Base-by-base conservation (phyloP, 2,113 vertebrate genomes). In the Ciconia stormi region DNA sequence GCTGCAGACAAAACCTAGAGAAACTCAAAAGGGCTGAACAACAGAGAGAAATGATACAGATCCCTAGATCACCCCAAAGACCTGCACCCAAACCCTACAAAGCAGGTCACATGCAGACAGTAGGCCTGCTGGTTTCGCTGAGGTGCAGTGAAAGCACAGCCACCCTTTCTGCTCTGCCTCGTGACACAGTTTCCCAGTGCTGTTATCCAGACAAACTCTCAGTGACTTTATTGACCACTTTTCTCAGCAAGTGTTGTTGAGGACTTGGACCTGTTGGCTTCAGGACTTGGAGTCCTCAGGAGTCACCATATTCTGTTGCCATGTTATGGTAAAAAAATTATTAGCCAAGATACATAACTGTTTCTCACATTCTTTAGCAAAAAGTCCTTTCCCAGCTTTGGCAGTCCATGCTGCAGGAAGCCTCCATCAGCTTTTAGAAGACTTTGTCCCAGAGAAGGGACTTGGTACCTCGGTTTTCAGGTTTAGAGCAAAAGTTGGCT, bases 271-370 rank as follows among this genome's bases (percentile, higher is more conserved):
- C 26, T 76, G 18, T 67, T 50, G 3, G 52, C 47, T 71, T 86
- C 26, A 23, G n/a, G 70, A 55, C 42, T 52, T 55, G 32, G 58
- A 76, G 27, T 44, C n/a, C 59, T 82, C 63, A 42, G 55, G 27
- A 85, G 17, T 55, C 50, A 22, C 36, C 20, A 18, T 44, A 27
- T 47, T 59, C n/a, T 91, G 16, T 65, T 73, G 42, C 47, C 17
- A 6, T 38, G 14, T 18, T 22, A 26, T 20, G 4, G 4, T 32
- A 21, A 58, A 82, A 58, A 70, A 49, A 61, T 29, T 18, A 46
- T 26, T 71, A 69, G 13, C 29, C 22, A 38, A 36, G 7, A 17
- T 22, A 14, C 0, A 0, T 72, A 32, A 55, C 29, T 27, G 17
- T 27, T 56, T 84, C 11, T 63, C 42, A 22, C 7, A 7, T 65